Conservation (phyloP, 2,797 vertebrate species). For the Taenioides sp. region DNA sequence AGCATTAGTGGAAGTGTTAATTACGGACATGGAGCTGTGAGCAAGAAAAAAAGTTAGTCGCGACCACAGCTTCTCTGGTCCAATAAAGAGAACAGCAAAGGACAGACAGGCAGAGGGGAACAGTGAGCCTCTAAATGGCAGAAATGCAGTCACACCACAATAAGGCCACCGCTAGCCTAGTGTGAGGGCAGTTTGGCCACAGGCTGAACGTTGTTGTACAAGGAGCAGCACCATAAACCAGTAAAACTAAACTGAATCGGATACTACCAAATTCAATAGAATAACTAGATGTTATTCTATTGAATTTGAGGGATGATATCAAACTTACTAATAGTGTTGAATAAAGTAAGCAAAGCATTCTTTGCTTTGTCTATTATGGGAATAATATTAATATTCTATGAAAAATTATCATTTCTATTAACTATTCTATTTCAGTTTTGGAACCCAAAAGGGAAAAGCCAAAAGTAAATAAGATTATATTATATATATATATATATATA, state of each 20-base stretch:
- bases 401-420: too few relatives aligned
- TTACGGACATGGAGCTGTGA: constrained; percentile 74
- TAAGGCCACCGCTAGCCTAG: constrained; percentile 72
- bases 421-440: too few relatives aligned
- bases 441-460: too few relatives aligned
- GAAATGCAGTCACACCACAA: constrained; percentile 72
- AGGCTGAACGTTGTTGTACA: constrained; percentile 64
- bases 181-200: constrained; percentile 68
- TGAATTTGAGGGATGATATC: too few relatives aligned
- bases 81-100: constrained; percentile 29
- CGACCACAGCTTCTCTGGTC: constrained; percentile 66
- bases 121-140: constrained; percentile 67
- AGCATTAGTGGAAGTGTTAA: constrained; percentile 74
- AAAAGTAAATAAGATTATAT: too few relatives aligned
- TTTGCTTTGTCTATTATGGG: neutral
- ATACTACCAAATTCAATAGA: constrained; percentile 34
- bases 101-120: constrained; percentile 40
- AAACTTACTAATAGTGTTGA: neutral
- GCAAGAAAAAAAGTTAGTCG: constrained; percentile 59
- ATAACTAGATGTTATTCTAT: constrained; percentile 24
- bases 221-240: constrained; percentile 45
- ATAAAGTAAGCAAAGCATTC: neutral
- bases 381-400: too few relatives aligned
- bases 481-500: too few relatives aligned
- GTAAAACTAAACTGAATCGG: constrained; percentile 36